Evolutionary conservation across 2,888 invertebrate species (phyloP).

Genomic region (Diadegma fenestrale): DNA sequence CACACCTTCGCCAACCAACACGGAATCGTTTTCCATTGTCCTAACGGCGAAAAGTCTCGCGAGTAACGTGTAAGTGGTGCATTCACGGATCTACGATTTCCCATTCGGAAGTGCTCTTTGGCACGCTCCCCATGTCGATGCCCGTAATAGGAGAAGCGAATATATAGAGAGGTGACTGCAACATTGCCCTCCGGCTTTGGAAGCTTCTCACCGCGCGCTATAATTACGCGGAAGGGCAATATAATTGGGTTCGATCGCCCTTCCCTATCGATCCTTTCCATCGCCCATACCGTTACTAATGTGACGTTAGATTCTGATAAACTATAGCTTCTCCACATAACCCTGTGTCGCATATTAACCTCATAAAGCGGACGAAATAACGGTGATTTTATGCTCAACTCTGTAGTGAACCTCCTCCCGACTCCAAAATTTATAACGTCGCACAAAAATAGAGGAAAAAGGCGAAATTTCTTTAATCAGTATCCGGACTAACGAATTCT

Average conservation of each 20-base stretch:
- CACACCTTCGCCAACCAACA: background rate
- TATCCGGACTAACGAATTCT: constrained; percentile 44
- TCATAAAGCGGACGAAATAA: background rate
- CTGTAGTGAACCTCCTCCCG: background rate
- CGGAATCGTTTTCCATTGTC: background rate
- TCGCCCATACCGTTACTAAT: constrained; percentile 46
- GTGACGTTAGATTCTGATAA: constrained; percentile 34
- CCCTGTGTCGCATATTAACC: background rate
- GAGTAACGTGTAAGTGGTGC: constrained; percentile 12
- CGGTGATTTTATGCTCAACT: background rate
- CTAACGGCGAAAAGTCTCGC: constrained; percentile 11
- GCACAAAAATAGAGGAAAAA: constrained; percentile 12
- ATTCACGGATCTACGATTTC: constrained; percentile 31
- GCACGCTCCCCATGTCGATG: constrained; percentile 35
- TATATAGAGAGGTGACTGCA: background rate
- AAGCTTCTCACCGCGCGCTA: constrained; percentile 47
- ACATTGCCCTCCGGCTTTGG: constrained; percentile 47
- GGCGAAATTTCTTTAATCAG: background rate
- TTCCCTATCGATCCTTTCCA: constrained; percentile 41
- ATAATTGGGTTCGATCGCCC: constrained; percentile 62
- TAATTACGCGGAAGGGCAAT: constrained; percentile 61
- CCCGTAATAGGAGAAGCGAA: background rate
- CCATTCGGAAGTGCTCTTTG: constrained; percentile 53
- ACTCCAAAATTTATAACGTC: background rate
- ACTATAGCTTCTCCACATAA: background rate